Evolutionary conservation across 2,888 invertebrate species (phyloP).

Genomic region (Homarus gammarus): DNA sequence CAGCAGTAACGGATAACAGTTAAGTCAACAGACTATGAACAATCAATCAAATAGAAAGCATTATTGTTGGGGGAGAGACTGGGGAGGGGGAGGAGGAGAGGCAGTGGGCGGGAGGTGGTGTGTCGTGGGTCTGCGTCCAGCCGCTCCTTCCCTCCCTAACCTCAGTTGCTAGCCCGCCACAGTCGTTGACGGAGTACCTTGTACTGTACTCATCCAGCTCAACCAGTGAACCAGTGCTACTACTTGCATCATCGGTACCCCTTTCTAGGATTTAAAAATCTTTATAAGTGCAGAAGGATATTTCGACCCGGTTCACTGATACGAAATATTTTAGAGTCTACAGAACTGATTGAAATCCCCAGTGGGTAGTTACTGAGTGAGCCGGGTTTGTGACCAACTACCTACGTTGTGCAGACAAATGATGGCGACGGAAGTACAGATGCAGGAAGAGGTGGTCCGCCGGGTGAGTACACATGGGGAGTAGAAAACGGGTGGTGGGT

Average conservation of each 20-base stretch:
- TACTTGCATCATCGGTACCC: not conserved
- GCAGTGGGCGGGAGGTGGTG: constrained; percentile 4
- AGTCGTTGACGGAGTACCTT: not conserved
- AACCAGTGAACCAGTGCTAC: not conserved
- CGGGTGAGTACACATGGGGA: constrained; percentile 31
- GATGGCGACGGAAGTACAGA: constrained; percentile 50
- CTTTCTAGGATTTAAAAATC: not conserved
- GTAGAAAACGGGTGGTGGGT: constrained; percentile 10
- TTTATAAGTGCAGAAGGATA: not conserved
- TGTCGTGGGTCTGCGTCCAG: not conserved
- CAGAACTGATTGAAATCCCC: not conserved
- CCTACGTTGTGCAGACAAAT: not conserved
- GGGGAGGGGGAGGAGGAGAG: constrained; percentile 13
- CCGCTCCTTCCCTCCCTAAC: constrained; percentile 7
- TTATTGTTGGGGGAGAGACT: not conserved
- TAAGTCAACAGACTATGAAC: constrained; percentile 6
- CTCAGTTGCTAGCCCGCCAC: constrained; percentile 43
- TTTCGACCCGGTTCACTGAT: not conserved
- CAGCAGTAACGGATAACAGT: not conserved
- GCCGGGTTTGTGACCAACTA: not conserved
- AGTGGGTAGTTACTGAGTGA: not conserved
- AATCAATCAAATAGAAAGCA: constrained; percentile 20
- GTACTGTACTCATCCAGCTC: not conserved
- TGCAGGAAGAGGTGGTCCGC: constrained; percentile 47
- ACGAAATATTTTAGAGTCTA: not conserved